Base-by-base conservation (phyloP, 2,797 vertebrate species). In the Chromis chromis region DNA sequence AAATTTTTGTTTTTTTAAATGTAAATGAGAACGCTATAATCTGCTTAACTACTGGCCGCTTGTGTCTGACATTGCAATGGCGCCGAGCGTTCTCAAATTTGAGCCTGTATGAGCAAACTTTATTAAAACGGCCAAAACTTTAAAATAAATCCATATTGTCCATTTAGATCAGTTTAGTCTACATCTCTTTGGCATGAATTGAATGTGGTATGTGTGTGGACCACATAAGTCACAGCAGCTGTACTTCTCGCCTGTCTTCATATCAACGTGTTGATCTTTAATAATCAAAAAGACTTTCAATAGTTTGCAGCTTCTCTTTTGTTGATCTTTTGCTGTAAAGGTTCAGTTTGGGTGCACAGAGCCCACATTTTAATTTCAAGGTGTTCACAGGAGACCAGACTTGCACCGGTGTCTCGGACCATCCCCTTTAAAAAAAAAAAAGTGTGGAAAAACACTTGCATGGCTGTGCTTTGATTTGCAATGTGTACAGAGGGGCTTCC, bases 361-460 rank as follows among this genome's bases (percentile, higher is more conserved):
- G 16, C 28, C 21, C 24, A 49, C 39, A 5, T 76, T 70, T 82
- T 57, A 55, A 76, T 60, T 68, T 49, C 16, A 39, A 81, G 73
- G 9, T 42, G 12, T 56, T 70, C 31, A n/a, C 53, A n/a, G 69
- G 65, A 78, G 73, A 61, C 59, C 84, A 67, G 75, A 77, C 68
- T 19, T 46, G 64, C 74, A 19, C 61, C 55, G 60, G 76, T 57
- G 80, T 87, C 84, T 84, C 62, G 13, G 49, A 65, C 69, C 40
- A 39, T 76, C 74, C 69, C 64, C 77, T 86, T 65, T 74, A n/a
- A n/a, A n/a, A n/a, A n/a, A 70, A 53, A 73, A 88, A 86, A 77
- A 79, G 87, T 88, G 86, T 90, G 91, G 88, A 91, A 92, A 93
- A 94, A 87, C 83, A 88, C 91, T 93, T 85, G 60, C 53, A 74